These are phyloP conservation scores for Heloderma charlesbogerti DNA, from an alignment of 2,113 vertebrate genomes.

Conservation along the genomic window DNA sequence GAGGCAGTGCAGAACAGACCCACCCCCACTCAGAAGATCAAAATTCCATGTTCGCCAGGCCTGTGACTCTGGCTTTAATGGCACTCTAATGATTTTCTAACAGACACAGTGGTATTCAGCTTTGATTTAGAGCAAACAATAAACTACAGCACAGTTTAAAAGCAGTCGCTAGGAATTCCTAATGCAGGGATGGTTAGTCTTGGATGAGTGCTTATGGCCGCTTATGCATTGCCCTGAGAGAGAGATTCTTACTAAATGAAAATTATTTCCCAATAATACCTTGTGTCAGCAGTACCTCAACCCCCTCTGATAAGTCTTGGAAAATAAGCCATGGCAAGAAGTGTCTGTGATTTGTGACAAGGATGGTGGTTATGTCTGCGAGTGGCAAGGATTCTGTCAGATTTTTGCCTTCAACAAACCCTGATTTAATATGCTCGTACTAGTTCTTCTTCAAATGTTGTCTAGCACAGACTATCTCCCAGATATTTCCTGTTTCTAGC, in stretches of 20 bases:
- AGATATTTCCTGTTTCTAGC: constrained; percentile 16
- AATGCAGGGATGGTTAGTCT: constrained; percentile 72
- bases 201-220: constrained; percentile 70
- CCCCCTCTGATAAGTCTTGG: constrained; percentile 37
- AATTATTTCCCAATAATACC: constrained; percentile 39
- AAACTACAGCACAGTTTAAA: constrained; percentile 74
- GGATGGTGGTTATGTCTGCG: not conserved
- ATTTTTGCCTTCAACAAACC: not conserved
- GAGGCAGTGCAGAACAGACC: constrained; percentile 59
- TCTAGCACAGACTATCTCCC: not conserved
- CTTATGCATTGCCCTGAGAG: constrained; percentile 67
- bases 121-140: constrained; percentile 78
- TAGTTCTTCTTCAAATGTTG: constrained; percentile 23
- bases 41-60: constrained; percentile 63
- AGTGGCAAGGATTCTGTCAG: not conserved
- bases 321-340: constrained; percentile 32
- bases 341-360: constrained; percentile 12
- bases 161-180: constrained; percentile 72
- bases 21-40: constrained; percentile 35
- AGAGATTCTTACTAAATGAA: constrained; percentile 60
- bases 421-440: constrained; percentile 35
- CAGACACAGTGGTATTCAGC: constrained; percentile 71
- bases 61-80: constrained; percentile 77
- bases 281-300: not conserved
- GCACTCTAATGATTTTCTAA: constrained; percentile 81